Evolutionary conservation across 2,113 vertebrate genomes (phyloP).

Genomic region (Dasyprocta punctata): DNA sequence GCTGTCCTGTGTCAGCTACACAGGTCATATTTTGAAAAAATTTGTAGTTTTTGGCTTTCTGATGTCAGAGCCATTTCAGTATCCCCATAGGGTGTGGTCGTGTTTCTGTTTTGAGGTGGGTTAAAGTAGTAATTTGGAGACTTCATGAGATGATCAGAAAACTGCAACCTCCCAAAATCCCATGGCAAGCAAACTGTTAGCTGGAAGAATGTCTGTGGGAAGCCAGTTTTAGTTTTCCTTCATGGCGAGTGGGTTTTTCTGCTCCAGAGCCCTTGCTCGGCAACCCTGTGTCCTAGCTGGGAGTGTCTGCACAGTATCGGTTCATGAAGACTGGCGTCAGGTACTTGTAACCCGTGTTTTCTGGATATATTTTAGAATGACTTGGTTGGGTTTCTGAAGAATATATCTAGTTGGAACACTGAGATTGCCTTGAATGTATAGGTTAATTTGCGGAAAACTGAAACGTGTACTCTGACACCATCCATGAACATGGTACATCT

Average conservation of each 20-base stretch:
- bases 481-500: neutral
- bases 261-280: neutral
- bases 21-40: neutral
- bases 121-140: neutral
- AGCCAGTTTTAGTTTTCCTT: neutral
- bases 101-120: neutral
- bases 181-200: neutral
- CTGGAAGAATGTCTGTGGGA: neutral
- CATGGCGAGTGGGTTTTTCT: neutral
- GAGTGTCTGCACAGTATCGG: too few relatives aligned
- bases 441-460: neutral
- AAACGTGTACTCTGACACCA: fast-evolving
- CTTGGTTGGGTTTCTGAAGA: neutral
- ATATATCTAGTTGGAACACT: neutral
- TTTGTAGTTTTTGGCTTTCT: neutral
- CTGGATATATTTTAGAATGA: neutral
- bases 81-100: fast-evolving
- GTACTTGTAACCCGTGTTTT: neutral
- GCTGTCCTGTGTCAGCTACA: neutral
- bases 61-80: neutral
- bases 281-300: neutral
- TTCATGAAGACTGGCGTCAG: neutral
- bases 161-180: neutral
- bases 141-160: neutral
- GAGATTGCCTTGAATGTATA: too few relatives aligned